These are phyloP conservation scores for Galeruca laticollis DNA, from an alignment of 2,888 invertebrate genomes.

Conservation along the genomic window DNA sequence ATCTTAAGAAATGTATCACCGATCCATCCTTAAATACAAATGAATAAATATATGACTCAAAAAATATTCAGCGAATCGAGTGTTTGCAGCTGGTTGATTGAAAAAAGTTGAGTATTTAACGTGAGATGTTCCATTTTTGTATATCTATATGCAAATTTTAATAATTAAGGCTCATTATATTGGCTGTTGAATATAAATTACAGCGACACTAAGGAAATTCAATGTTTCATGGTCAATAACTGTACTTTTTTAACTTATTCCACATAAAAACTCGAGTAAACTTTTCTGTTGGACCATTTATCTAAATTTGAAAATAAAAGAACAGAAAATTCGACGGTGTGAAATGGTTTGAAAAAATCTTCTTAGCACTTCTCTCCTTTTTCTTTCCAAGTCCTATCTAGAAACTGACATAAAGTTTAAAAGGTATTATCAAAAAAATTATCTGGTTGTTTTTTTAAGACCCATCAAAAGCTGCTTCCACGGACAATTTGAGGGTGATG, in stretches of 20 bases:
- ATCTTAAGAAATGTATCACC: too few species aligned
- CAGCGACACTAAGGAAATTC: too few species aligned
- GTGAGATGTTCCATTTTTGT: too few species aligned
- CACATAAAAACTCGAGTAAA: background rate
- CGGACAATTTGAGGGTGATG: constrained; percentile 1
- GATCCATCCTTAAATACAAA: too few species aligned
- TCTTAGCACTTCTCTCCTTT: constrained; percentile 23
- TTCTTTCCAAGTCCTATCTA: constrained; percentile 18
- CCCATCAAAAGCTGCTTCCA: constrained; percentile 8
- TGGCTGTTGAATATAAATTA: too few species aligned
- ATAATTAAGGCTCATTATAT: too few species aligned
- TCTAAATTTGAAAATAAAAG: constrained; percentile 22
- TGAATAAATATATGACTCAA: too few species aligned
- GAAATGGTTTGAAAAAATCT: constrained; percentile 34
- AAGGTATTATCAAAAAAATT: constrained; percentile 3
- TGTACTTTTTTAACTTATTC: background rate
- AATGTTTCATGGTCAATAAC: background rate
- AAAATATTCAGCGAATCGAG: too few species aligned
- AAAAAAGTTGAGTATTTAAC: too few species aligned
- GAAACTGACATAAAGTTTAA: constrained; percentile 16
- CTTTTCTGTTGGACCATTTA: background rate
- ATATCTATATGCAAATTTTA: too few species aligned
- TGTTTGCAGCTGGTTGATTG: too few species aligned
- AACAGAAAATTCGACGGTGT: constrained; percentile 30
- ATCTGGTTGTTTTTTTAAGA: constrained; percentile 8